Evolutionary conservation across 2,797 vertebrate genomes (phyloP), one percentile per base, ranked within the genome.

Genomic region (Chelidonichthys spinosus): DNA sequence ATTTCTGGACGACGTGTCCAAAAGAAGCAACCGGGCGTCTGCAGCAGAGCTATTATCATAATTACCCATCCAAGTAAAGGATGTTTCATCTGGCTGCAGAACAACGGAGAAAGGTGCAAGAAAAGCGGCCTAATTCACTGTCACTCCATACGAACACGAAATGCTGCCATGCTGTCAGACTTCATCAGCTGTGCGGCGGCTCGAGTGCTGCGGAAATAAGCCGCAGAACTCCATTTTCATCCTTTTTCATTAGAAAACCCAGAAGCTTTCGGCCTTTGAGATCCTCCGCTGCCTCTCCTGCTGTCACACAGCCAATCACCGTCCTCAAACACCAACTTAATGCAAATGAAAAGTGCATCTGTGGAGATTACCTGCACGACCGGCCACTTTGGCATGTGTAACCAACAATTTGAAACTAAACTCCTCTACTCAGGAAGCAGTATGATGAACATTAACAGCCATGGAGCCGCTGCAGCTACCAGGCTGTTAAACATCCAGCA

Each of bases 11-110:
- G 46, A 72, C 62, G 8, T 67, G 59, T 50, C 37, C n/a, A 35
- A 43, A 42, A 7, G 43, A 63, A 50, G 62, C 50, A 43, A 0
- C 1, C 1, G 33, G 35, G 62, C 7, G 36, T 39, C n/a, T 15
- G 4, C 60, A 61, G 75, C 32, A 3, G 0, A 44, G 72, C 72
- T 74, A 52, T 80, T 81, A 77, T 79, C 58, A 70, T 78, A 74
- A 82, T 85, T 79, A 87, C 82, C 81, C 72, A 61, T 60, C 69
- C 46, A 52, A 63, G 55, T 35, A 72, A 69, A 62, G 36, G 0
- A 36, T 25, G 42, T 6, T n/a, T 35, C 58, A 15, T 50, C 50
- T 18, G 43, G 72, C 71, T 47, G 61, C 46, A 42, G 14, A 59
- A 61, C 58, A 40, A 59, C 3, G 25, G 33, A 6, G 43, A 25